A percentile compares a stretch with the other conserved stretches of the same genome.
Conservation (phyloP, 2,888 invertebrate species). For the Gastrophysa polygoni region DNA sequence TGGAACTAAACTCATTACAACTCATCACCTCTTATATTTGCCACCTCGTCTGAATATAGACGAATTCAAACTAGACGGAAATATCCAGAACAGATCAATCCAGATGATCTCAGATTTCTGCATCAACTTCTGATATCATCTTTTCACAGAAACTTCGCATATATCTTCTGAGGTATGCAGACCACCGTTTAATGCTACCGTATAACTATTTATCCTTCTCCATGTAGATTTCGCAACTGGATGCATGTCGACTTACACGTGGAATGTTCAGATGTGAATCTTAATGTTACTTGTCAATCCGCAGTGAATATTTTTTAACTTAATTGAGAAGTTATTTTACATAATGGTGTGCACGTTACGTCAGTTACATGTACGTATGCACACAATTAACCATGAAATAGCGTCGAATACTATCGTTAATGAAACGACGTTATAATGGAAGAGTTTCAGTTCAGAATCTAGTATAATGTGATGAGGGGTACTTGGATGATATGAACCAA, state of each 20-base stretch:
- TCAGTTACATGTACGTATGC: slow-evolving; percentile 28
- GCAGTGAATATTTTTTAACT: slow-evolving; percentile 41
- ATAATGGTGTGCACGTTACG: slow-evolving; percentile 43
- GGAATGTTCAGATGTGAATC: slow-evolving; percentile 43
- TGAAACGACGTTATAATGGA: too few species aligned
- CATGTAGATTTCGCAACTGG: slow-evolving; percentile 33
- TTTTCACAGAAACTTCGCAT: neutral
- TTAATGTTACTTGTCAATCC: slow-evolving; percentile 47
- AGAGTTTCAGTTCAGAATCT: slow-evolving; percentile 18
- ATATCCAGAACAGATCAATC: too few species aligned
- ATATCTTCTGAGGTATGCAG: neutral
- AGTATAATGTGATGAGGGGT: slow-evolving; percentile 4
- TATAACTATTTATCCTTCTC: slow-evolving; percentile 23
- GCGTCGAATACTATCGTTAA: slow-evolving; percentile 23
- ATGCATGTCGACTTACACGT: slow-evolving; percentile 35
- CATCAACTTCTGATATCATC: neutral
- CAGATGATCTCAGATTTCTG: too few species aligned
- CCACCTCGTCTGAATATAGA: too few species aligned
- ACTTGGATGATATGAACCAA: neutral
- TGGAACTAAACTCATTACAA: too few species aligned
- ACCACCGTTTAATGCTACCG: neutral
- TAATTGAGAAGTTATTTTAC: slow-evolving; percentile 47
- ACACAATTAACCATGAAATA: slow-evolving; percentile 27
- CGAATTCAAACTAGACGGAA: too few species aligned
- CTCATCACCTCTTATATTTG: too few species aligned